Conservation (phyloP, 2,797 vertebrate species). For the Orestias chungarensis region DNA sequence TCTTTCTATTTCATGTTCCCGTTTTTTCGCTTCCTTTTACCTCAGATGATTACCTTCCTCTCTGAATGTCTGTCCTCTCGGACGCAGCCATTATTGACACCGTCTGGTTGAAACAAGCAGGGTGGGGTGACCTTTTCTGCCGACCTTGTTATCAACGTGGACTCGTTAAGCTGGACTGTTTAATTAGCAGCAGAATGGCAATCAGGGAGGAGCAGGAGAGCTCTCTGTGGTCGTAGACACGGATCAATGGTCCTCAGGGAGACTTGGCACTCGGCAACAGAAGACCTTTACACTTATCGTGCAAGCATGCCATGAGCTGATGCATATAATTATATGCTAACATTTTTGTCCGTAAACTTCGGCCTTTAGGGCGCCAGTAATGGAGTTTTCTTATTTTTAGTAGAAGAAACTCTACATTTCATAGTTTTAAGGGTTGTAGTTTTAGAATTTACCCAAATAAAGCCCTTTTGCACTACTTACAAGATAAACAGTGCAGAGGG, state of each 20-base stretch:
- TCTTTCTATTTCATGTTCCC: slow-evolving; percentile 8
- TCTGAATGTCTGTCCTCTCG: slow-evolving; percentile 38
- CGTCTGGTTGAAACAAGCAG: slow-evolving; percentile 45
- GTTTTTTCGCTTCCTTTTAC: slow-evolving; percentile 8
- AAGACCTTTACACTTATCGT: slow-evolving; percentile 29
- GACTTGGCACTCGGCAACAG: slow-evolving; percentile 36
- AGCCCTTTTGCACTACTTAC: neutral
- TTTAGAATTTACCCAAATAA: neutral
- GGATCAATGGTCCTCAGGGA: slow-evolving; percentile 74
- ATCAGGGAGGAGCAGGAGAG: slow-evolving; percentile 59
- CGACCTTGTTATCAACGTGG: slow-evolving; percentile 65
- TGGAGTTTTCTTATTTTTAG: neutral
- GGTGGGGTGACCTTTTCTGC: slow-evolving; percentile 70
- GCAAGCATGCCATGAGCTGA: slow-evolving; percentile 5
- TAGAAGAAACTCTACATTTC: neutral
- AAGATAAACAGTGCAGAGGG: neutral
- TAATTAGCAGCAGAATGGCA: slow-evolving; percentile 70
- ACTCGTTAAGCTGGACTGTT: slow-evolving; percentile 70
- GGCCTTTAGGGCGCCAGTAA: neutral
- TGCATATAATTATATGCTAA: slow-evolving; percentile 2
- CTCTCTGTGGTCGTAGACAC: slow-evolving; percentile 53
- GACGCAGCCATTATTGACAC: slow-evolving; percentile 50
- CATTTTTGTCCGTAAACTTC: neutral
- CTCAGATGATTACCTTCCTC: slow-evolving; percentile 19
- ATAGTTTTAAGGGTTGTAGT: neutral